Evolutionary conservation across 1,140 invertebrate genomes (phyloP).

Genomic region (Adoxophyes honmai): DNA sequence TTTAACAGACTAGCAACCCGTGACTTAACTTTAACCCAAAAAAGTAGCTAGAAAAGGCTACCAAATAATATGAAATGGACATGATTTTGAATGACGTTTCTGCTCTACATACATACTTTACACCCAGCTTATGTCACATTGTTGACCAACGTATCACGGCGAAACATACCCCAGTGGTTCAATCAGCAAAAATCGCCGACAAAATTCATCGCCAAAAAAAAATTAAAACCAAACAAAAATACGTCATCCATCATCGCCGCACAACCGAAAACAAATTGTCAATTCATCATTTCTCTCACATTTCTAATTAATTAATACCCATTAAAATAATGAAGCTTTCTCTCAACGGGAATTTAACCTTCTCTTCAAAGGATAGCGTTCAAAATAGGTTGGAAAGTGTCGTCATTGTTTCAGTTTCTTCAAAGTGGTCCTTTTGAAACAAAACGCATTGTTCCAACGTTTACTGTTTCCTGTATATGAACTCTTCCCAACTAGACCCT

Average conservation of each 20-base stretch:
- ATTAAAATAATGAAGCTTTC: not conserved
- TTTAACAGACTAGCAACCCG: no score
- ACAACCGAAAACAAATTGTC: slow-evolving; percentile 1
- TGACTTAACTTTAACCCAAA: no score
- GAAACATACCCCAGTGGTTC: not conserved
- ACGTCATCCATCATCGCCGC: not conserved
- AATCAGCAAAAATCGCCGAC: not conserved
- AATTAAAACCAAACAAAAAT: not conserved
- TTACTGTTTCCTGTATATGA: slow-evolving; percentile 9
- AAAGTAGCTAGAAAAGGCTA: no score
- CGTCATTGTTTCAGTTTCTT: not conserved
- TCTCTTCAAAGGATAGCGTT: not conserved
- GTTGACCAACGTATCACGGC: no score
- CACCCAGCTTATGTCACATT: no score
- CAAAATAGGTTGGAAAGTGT: not conserved
- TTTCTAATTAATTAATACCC: slow-evolving; percentile 7
- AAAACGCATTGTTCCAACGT: not conserved
- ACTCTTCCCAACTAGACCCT: not conserved
- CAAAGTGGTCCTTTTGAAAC: not conserved
- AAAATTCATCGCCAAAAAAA: not conserved
- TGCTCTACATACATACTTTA: no score
- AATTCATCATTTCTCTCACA: not conserved
- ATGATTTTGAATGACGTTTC: no score
- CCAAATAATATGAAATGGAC: no score
- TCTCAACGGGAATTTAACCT: not conserved